Base-by-base conservation (phyloP, 2,797 vertebrate species). In the Lepilemur septentrionalis region DNA sequence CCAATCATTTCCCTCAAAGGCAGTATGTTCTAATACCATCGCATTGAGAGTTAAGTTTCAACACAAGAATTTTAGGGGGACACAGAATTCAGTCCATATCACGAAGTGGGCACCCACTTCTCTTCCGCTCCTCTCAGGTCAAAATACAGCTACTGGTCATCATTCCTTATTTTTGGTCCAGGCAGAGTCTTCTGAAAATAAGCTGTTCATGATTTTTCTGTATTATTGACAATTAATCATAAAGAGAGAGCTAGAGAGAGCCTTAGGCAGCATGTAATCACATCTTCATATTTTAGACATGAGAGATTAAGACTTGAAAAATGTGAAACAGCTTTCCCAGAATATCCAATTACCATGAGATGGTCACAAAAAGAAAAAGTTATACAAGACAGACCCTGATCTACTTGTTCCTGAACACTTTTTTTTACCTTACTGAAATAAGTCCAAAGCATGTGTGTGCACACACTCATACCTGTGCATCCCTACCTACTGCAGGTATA, bases 401-500 rank as follows among this genome's bases (percentile, higher is more conserved):
- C 59, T 94, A 25, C 72, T 75, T 87, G 65, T 94, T 61, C 59
- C 72, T 93, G 91, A 76, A 87, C 70, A 87, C n/a, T 93, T 90
- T 67, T 70, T 86, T 94, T 78, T 70, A 67, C 28, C 32, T 65
- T 93, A 78, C 72, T 89, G 89, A 97, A 95, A 81, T 82, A 91
- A 91, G 17, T 94, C 87, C 46, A 97, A 94, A 91, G 72, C 70
- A 94, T 81, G 87, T 94, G 89, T 46, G 1, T 8, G 32, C 23
- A 82, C 72, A 84, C 94, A 96, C 43, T 20, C 28, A 83, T 32
- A 84, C 63, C 83, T 41, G 0, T 89, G 82, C 55, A 78, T 89
- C 59, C 89, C n/a, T 92, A 97, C 97, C 96, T 96, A 88, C 83
- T 70, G 61, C 85, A 98, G 96, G 97, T 97, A 96, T 70, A 93